These are phyloP conservation scores for Phrynosoma platyrhinos DNA, from an alignment of 2,113 vertebrate genomes.

Conservation along the genomic window DNA sequence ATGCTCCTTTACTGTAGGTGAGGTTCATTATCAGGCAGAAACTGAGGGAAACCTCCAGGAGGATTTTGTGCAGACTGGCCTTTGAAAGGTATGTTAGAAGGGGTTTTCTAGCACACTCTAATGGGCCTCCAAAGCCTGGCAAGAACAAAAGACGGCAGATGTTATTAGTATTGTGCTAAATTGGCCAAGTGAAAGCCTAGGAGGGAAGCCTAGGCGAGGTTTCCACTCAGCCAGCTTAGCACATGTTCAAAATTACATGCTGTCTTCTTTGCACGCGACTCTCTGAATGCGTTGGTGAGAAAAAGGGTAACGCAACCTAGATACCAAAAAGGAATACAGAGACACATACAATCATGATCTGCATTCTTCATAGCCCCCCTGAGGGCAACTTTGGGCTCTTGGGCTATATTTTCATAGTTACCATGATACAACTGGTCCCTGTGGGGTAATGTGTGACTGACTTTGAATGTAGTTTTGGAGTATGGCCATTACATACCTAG, in stretches of 20 bases:
- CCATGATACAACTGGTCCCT: neutral
- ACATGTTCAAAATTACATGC: slow-evolving; percentile 47
- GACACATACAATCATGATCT: neutral
- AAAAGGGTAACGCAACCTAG: slow-evolving; percentile 17
- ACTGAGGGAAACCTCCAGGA: slow-evolving; percentile 8
- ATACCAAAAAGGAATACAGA: neutral
- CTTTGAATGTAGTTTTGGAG: neutral
- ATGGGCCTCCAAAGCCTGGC: slow-evolving; percentile 31
- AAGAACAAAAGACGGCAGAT: slow-evolving; percentile 23
- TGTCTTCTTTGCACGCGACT: slow-evolving; percentile 44
- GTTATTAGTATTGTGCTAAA: slow-evolving; percentile 37
- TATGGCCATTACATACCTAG: neutral
- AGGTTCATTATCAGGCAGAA: neutral
- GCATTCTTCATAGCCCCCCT: neutral
- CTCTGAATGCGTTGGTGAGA: slow-evolving; percentile 9
- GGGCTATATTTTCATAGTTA: neutral
- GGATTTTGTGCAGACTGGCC: slow-evolving; percentile 28
- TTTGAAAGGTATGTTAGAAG: slow-evolving; percentile 24
- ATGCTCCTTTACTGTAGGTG: neutral
- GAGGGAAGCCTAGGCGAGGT: slow-evolving; percentile 36
- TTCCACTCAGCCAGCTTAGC: slow-evolving; percentile 32
- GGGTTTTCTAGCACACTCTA: slow-evolving; percentile 31
- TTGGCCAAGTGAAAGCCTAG: slow-evolving; percentile 42
- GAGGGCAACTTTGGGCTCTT: neutral
- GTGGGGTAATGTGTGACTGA: neutral